A percentile compares a stretch with the other conserved stretches of the same genome.
phyloP scores from a whole-genome alignment of 2,113 vertebrate species.

The Puma concolor region DNA sequence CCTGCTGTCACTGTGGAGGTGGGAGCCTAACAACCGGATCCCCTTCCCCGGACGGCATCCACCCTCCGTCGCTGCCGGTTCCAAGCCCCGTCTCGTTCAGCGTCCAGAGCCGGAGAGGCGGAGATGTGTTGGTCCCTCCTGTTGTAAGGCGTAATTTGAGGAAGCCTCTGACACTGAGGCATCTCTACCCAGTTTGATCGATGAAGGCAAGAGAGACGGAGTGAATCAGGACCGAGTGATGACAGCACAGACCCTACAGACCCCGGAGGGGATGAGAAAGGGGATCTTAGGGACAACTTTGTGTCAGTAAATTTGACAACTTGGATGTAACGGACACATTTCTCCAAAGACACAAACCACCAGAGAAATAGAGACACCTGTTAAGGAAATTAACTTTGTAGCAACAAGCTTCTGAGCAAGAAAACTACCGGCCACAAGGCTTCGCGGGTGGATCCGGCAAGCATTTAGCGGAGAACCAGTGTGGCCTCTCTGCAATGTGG shows the following conservation, averaged over 20 bases:
- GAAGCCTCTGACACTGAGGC: background rate
- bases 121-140: background rate
- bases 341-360: background rate
- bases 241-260: no score
- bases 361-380: background rate
- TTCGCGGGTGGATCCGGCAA: background rate
- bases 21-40: background rate
- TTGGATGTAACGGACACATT: background rate
- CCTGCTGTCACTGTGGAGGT: background rate
- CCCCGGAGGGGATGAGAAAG: background rate
- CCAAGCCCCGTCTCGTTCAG: accelerated
- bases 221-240: no score
- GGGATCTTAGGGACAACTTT: background rate
- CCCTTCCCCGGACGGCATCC: accelerated
- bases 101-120: background rate
- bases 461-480: background rate
- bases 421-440: no score
- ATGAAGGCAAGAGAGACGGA: background rate
- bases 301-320: background rate
- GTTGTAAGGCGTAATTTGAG: accelerated
- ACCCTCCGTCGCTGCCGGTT: background rate
- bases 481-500: background rate
- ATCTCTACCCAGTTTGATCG: background rate
- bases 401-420: background rate
- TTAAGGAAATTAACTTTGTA: background rate